A percentile compares a stretch with the other conserved stretches of the same genome.
Evolutionary conservation across 2,797 vertebrate species (phyloP).

Genomic region (Cercopithecus mitis): DNA sequence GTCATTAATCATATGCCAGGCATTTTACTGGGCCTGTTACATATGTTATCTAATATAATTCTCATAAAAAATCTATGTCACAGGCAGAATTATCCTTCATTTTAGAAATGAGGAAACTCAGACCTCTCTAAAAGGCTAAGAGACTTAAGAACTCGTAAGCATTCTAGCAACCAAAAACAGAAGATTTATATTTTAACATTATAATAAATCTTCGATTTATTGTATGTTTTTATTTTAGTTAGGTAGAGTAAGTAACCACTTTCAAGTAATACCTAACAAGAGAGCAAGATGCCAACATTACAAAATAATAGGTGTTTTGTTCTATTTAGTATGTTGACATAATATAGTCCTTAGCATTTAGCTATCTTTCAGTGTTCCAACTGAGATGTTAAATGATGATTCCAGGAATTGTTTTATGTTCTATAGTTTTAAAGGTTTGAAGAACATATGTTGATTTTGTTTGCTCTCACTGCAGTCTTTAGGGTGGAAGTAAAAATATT

Average conservation of each 20-base stretch:
- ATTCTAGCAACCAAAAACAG: background rate
- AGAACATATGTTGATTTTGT: background rate
- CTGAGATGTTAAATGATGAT: background rate
- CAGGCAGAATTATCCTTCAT: background rate
- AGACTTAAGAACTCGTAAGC: background rate
- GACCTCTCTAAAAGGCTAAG: background rate
- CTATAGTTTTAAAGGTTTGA: background rate
- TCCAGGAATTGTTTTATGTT: background rate
- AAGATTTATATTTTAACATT: conserved; percentile 10
- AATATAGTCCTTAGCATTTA: background rate
- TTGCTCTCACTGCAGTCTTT: background rate
- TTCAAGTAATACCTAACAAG: background rate
- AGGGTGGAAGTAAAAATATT: background rate
- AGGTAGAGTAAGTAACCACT: background rate
- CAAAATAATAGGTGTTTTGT: background rate
- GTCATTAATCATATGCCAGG: background rate
- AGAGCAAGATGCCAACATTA: background rate
- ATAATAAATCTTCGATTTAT: background rate
- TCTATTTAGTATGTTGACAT: background rate
- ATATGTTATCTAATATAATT: background rate
- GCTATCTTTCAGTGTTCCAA: background rate
- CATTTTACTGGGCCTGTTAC: background rate
- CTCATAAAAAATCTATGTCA: background rate
- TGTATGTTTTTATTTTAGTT: background rate
- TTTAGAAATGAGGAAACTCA: background rate